phyloP scores from a whole-genome alignment of 2,888 invertebrate genomes.

The Apotomis capreana region DNA sequence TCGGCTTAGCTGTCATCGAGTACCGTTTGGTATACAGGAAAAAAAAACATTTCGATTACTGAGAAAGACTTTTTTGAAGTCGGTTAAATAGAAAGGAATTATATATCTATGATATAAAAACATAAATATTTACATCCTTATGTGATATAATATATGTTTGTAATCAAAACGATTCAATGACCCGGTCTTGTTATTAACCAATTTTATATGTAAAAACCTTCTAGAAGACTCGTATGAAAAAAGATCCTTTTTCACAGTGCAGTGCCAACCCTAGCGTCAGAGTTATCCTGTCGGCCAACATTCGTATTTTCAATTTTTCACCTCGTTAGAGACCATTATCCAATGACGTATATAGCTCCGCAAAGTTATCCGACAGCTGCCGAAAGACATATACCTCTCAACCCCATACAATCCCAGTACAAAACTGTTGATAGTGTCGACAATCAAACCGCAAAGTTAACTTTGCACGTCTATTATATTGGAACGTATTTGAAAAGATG shows the following conservation, averaged over 20 bases:
- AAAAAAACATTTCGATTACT: no score
- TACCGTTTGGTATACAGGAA: no score
- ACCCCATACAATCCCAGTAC: neutral
- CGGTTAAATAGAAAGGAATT: no score
- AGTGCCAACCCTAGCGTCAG: slow-evolving; percentile 21
- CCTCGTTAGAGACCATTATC: slow-evolving; percentile 38
- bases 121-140: no score
- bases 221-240: no score
- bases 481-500: slow-evolving; percentile 25
- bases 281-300: slow-evolving; percentile 23
- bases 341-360: slow-evolving; percentile 30
- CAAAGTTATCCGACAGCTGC: neutral
- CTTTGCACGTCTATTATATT: slow-evolving; percentile 31
- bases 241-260: neutral
- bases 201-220: no score
- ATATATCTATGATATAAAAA: no score
- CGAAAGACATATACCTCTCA: neutral
- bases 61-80: no score
- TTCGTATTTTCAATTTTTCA: slow-evolving; percentile 39
- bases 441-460: slow-evolving; percentile 20
- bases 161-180: no score
- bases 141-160: no score
- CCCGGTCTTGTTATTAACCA: no score
- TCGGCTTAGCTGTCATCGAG: no score
- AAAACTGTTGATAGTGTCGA: neutral